A percentile compares a stretch with the other conserved stretches of the same genome.
Conservation (phyloP, 2,797 vertebrate species). For the Coracias cyanogaster region DNA sequence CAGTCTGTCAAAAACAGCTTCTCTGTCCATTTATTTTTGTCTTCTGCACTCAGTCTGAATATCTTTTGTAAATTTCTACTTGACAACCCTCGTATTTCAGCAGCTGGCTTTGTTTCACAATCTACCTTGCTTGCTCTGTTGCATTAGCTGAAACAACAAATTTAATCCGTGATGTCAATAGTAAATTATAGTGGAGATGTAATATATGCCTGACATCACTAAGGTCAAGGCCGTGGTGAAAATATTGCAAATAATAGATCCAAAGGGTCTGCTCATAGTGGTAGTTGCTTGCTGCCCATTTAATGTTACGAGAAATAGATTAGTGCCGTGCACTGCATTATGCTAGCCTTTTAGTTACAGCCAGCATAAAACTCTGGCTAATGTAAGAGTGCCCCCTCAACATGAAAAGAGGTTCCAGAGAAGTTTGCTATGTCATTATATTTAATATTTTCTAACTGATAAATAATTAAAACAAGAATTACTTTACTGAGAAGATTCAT, state of each 20-base stretch:
- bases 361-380: constrained; percentile 43
- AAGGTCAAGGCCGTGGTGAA: constrained; percentile 78
- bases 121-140: constrained; percentile 82
- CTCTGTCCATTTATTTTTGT: constrained; percentile 86
- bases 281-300: constrained; percentile 49
- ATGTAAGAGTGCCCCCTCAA: constrained; percentile 59
- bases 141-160: constrained; percentile 87
- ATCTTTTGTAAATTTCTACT: constrained; percentile 87
- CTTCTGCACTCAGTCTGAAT: constrained; percentile 83
- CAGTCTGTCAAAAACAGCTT: constrained; percentile 85
- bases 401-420: constrained; percentile 55
- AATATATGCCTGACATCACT: constrained; percentile 82
- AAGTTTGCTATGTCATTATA: constrained; percentile 81
- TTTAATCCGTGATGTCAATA: constrained; percentile 85
- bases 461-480: constrained; percentile 86
- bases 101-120: constrained; percentile 81
- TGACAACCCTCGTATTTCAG: constrained; percentile 87
- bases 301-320: constrained; percentile 76
- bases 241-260: constrained; percentile 75
- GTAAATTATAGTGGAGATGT: constrained; percentile 81
- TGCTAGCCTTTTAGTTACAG: constrained; percentile 65
- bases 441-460: constrained; percentile 82
- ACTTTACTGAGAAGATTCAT: constrained; percentile 84
- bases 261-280: constrained; percentile 59
- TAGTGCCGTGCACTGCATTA: constrained; percentile 51